Conservation (phyloP, 1,140 invertebrate genomes). For the Olivierus martensii region DNA sequence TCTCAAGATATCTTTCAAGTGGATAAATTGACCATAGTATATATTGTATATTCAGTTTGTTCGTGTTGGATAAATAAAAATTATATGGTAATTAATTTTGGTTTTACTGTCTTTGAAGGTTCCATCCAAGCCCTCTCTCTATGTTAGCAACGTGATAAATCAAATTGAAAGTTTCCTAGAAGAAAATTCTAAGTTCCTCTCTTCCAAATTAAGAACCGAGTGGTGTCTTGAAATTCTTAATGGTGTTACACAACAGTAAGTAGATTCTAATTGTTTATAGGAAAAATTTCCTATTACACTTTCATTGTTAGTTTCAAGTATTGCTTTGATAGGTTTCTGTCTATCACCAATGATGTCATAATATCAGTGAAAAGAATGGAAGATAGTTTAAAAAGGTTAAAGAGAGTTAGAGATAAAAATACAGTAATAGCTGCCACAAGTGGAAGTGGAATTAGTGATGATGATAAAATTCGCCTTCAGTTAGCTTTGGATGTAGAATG, state of each 20-base stretch:
- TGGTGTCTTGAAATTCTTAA: constrained; percentile 44
- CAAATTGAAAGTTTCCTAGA: constrained; percentile 36
- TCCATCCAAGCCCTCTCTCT: constrained; percentile 59
- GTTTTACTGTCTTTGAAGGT: constrained; percentile 24
- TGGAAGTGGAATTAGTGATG: constrained; percentile 49
- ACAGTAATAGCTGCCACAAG: constrained; percentile 22
- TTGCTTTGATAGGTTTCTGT: constrained; percentile 48
- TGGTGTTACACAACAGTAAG: constrained; percentile 50
- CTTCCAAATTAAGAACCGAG: constrained; percentile 18
- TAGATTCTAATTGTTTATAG: too few relatives aligned
- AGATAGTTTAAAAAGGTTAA: constrained; percentile 73
- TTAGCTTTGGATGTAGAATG: constrained; percentile 65
- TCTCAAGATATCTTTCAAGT: too few relatives aligned
- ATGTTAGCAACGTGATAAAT: constrained; percentile 52
- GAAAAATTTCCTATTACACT: too few relatives aligned
- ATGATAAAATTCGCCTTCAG: constrained; percentile 86
- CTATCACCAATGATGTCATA: constrained; percentile 67
- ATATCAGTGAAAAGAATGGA: constrained; percentile 89
- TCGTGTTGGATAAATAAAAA: too few relatives aligned
- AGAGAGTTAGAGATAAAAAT: constrained; percentile 58
- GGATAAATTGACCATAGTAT: too few relatives aligned
- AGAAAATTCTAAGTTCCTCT: constrained; percentile 11
- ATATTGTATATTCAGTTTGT: too few relatives aligned
- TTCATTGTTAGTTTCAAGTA: constrained; percentile 25
- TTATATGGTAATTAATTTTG: too few relatives aligned